Evolutionary conservation across 2,797 vertebrate genomes (phyloP).

Genomic region (Cirrhinus molitorella): DNA sequence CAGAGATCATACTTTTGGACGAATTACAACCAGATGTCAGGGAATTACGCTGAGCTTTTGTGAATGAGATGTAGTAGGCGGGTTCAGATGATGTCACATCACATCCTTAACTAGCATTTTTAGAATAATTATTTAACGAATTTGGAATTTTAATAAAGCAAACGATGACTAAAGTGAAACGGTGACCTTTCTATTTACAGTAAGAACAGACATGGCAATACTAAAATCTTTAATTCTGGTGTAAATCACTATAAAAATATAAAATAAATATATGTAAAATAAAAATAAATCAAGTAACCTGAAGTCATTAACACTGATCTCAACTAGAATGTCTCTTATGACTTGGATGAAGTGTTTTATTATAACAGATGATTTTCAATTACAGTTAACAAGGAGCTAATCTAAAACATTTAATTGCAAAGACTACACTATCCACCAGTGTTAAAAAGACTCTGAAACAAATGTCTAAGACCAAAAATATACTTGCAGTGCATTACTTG

Average conservation of each 20-base stretch:
- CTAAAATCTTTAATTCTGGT: background rate
- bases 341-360: background rate
- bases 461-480: background rate
- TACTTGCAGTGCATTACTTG: background rate
- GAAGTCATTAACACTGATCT: background rate
- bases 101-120: background rate
- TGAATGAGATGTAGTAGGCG: background rate
- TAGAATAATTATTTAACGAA: too few relatives aligned
- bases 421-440: background rate
- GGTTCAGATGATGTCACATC: background rate
- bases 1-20: background rate
- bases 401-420: background rate
- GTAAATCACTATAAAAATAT: background rate
- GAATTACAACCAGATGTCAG: constrained; percentile 12
- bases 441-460: background rate
- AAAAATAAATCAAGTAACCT: background rate
- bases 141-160: background rate
- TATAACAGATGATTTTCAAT: background rate
- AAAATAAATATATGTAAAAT: background rate
- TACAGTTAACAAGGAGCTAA: background rate
- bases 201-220: background rate
- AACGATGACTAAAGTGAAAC: background rate
- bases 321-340: background rate
- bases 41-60: background rate
- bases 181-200: background rate